phyloP scores from a whole-genome alignment of 1,140 invertebrate genomes.

The Bombyx mori region DNA sequence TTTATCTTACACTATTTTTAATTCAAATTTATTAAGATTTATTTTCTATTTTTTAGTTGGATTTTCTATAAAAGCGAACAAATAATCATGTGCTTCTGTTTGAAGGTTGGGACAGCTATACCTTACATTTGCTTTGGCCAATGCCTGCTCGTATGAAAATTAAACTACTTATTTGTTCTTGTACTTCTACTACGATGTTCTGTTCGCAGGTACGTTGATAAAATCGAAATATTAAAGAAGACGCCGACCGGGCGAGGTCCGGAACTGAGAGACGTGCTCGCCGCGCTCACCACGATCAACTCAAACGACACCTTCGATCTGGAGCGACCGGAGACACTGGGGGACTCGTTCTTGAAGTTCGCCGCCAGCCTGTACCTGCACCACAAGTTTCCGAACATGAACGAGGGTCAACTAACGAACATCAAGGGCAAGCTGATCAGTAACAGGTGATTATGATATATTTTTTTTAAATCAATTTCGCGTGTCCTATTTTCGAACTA shows the following conservation, averaged over 20 bases:
- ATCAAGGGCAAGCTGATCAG: conserved; percentile 84
- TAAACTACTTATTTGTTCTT: too few species aligned
- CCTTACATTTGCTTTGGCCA: too few species aligned
- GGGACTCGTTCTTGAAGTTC: conserved; percentile 92
- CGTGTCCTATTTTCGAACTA: too few species aligned
- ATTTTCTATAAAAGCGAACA: too few species aligned
- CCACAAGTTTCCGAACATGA: conserved; percentile 76
- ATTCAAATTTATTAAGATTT: too few species aligned
- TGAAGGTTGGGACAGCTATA: too few species aligned
- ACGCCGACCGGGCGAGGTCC: conserved; percentile 29
- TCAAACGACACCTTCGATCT: conserved; percentile 85
- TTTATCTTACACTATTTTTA: too few species aligned
- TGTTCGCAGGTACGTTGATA: conserved; percentile 37
- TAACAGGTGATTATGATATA: conserved; percentile 76
- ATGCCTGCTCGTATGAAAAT: too few species aligned
- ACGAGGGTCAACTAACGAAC: conserved; percentile 84
- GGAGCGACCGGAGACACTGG: conserved; percentile 88
- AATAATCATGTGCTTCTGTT: too few species aligned
- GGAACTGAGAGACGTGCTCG: conserved; percentile 59
- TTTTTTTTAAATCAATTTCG: conserved; percentile 5
- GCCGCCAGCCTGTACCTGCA: conserved; percentile 81
- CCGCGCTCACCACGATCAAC: conserved; percentile 80
- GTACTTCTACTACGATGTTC: not conserved
- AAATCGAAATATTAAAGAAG: conserved; percentile 29
- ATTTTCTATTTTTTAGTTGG: too few species aligned